Percentiles rank a stretch among this genome's conserved stretches.
Evolutionary conservation across 2,888 invertebrate species (phyloP).

Genomic region (Therioaphis trifolii): DNA sequence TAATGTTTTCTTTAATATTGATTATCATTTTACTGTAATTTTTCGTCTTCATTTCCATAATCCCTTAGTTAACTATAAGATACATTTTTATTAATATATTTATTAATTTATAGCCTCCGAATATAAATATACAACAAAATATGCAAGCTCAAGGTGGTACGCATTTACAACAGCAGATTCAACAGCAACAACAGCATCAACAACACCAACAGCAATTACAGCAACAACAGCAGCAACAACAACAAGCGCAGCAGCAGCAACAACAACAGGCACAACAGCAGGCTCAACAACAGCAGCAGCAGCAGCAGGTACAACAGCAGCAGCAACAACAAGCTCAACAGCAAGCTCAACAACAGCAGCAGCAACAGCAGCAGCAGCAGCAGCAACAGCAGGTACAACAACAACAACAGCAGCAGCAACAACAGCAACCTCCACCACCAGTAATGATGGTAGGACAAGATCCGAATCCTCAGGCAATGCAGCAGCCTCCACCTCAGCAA

Average conservation of each 20-base stretch:
- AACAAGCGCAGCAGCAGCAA: slow-evolving; percentile 2
- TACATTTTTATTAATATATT: slow-evolving; percentile 14
- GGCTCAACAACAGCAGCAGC: slow-evolving; percentile 15
- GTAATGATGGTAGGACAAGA: slow-evolving; percentile 34
- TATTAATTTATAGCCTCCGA: slow-evolving; percentile 55
- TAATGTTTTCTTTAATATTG: too few species aligned
- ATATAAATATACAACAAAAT: slow-evolving; percentile 10
- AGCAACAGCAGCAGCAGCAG: not conserved
- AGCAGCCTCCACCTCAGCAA: slow-evolving; percentile 35
- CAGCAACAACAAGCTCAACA: slow-evolving; percentile 29
- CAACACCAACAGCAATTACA: not conserved
- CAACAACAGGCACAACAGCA: slow-evolving; percentile 23
- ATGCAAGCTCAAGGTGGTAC: slow-evolving; percentile 54
- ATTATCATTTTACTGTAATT: too few species aligned
- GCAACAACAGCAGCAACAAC: not conserved
- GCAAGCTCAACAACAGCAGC: slow-evolving; percentile 11
- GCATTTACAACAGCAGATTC: slow-evolving; percentile 42
- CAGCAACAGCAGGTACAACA: slow-evolving; percentile 28
- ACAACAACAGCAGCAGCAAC: slow-evolving; percentile 20
- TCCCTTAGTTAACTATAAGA: too few species aligned
- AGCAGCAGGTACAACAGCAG: slow-evolving; percentile 6
- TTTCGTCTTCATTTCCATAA: too few species aligned
- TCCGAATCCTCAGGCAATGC: slow-evolving; percentile 36
- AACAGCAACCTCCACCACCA: slow-evolving; percentile 5
- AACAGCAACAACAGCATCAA: slow-evolving; percentile 22